phyloP scores from a whole-genome alignment of 2,888 invertebrate species.

The Melitaea athalia region DNA sequence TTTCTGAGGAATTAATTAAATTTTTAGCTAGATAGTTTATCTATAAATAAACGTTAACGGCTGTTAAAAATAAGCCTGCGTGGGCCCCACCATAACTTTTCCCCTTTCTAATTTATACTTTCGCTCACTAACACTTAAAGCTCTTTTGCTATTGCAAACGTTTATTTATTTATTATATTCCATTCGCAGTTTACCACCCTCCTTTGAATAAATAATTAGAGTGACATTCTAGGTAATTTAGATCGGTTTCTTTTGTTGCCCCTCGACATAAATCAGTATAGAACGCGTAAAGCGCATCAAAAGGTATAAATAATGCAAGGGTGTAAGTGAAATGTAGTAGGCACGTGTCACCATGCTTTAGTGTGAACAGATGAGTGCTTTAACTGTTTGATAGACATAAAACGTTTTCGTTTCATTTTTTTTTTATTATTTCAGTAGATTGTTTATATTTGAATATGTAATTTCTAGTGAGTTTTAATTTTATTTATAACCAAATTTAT shows the following conservation, averaged over 20 bases:
- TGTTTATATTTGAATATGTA: no score
- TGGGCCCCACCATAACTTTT: no score
- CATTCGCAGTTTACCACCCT: constrained; percentile 4
- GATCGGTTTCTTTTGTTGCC: constrained; percentile 26
- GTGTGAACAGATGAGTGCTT: constrained; percentile 17
- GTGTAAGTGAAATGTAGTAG: constrained; percentile 33
- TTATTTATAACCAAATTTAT: no score
- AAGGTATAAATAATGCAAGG: constrained; percentile 45
- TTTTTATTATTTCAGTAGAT: no score
- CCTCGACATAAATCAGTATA: constrained; percentile 32
- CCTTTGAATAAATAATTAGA: constrained; percentile 29
- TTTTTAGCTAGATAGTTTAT: no score
- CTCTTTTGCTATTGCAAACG: not conserved
- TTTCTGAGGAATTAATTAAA: no score
- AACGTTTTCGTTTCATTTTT: not conserved
- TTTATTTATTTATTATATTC: not conserved
- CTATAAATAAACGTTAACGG: no score
- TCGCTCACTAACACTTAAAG: not conserved
- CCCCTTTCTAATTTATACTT: no score
- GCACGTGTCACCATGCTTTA: constrained; percentile 18
- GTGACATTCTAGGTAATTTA: constrained; percentile 22
- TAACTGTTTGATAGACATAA: not conserved
- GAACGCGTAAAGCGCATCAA: constrained; percentile 44
- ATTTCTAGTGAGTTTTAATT: no score
- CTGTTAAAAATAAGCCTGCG: no score